These are phyloP conservation scores for Serilophus lunatus DNA, from an alignment of 2,113 vertebrate genomes.

Conservation along the genomic window DNA sequence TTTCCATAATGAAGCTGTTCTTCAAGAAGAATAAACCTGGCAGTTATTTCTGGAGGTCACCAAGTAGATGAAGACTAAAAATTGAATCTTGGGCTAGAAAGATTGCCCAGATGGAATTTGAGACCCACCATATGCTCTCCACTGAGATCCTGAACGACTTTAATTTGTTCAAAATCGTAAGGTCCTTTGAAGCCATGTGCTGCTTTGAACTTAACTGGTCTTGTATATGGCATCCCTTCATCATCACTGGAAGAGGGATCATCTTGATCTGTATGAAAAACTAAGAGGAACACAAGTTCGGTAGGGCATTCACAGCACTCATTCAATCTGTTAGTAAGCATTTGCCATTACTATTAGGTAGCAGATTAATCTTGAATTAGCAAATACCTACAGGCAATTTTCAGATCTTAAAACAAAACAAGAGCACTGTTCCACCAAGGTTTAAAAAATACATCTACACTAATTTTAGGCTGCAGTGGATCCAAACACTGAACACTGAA, in stretches of 20 bases:
- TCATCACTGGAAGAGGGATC: slow-evolving; percentile 97
- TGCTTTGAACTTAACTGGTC: slow-evolving; percentile 96
- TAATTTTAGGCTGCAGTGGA: not conserved
- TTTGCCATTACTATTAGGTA: not conserved
- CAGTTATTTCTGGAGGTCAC: not conserved
- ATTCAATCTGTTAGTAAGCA: not conserved
- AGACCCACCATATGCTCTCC: slow-evolving; percentile 93
- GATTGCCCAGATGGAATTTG: not conserved
- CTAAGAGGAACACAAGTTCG: slow-evolving; percentile 66
- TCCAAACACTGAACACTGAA: not conserved
- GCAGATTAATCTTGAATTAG: not conserved
- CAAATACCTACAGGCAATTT: not conserved
- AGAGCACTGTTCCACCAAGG: not conserved
- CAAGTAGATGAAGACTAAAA: not conserved
- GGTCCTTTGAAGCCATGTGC: slow-evolving; percentile 98
- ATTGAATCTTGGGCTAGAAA: not conserved
- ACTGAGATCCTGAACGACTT: slow-evolving; percentile 96
- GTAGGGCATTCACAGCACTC: not conserved
- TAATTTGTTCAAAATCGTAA: slow-evolving; percentile 97
- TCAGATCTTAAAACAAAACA: not conserved
- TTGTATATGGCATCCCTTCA: slow-evolving; percentile 97
- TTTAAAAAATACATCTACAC: not conserved
- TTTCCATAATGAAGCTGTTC: not conserved
- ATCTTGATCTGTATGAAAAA: slow-evolving; percentile 96
- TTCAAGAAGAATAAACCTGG: not conserved